Evolutionary conservation across 2,888 invertebrate species (phyloP).

Genomic region (Parelbella ahira): DNA sequence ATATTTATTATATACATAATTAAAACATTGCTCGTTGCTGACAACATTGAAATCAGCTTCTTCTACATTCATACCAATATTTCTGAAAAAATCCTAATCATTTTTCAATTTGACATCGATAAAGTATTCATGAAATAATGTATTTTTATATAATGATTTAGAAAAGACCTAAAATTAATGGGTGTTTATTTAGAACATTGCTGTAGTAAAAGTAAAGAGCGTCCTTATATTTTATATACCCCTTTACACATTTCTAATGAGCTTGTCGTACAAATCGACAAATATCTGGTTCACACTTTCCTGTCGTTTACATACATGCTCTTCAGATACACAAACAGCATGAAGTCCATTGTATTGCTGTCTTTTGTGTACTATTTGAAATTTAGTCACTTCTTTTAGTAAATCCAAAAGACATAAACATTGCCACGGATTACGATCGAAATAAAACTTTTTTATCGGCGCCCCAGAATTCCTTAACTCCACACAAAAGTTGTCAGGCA

Average conservation of each 20-base stretch:
- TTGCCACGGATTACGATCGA: conserved; percentile 67
- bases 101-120: too few species aligned
- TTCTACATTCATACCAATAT: too few species aligned
- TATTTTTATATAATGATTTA: too few species aligned
- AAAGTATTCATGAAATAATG: too few species aligned
- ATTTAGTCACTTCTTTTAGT: conserved; percentile 51
- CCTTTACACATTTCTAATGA: conserved; percentile 1
- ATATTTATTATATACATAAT: too few species aligned
- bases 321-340: conserved; percentile 55
- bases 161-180: too few species aligned
- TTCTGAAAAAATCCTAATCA: too few species aligned
- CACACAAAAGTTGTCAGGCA: conserved; percentile 58
- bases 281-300: conserved; percentile 43
- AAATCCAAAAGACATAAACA: conserved; percentile 58
- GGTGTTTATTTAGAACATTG: too few species aligned
- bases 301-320: conserved; percentile 53
- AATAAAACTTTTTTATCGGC: conserved; percentile 50
- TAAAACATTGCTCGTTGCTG: too few species aligned
- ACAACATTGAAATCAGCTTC: too few species aligned
- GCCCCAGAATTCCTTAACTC: conserved; percentile 56
- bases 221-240: too few species aligned
- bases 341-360: conserved; percentile 47
- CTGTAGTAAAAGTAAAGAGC: too few species aligned
- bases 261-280: conserved; percentile 43
- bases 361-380: conserved; percentile 48